These are phyloP conservation scores for Clangula hyemalis DNA, from an alignment of 2,797 vertebrate species.

Conservation along the genomic window DNA sequence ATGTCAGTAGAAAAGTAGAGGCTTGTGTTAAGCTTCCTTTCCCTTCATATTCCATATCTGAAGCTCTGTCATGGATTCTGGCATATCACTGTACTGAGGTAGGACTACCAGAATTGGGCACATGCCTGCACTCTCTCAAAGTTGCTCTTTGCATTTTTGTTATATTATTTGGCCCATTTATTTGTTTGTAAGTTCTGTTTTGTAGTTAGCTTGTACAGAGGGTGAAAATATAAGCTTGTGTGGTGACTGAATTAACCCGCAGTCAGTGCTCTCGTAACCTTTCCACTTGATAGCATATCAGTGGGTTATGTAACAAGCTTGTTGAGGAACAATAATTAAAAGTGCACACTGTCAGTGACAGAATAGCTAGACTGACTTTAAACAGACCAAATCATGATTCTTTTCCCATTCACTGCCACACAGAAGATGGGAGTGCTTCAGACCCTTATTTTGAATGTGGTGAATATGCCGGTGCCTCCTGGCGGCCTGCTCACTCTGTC, in stretches of 20 bases:
- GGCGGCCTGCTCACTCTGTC: neutral
- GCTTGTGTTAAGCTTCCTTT: neutral
- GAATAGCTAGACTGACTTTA: neutral
- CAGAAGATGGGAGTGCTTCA: neutral
- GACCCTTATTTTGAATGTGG: neutral
- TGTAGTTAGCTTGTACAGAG: neutral
- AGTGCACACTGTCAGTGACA: neutral
- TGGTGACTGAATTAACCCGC: neutral
- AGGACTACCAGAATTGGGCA: neutral
- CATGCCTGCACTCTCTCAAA: fast-evolving
- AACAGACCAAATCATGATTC: neutral
- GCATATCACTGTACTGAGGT: fast-evolving
- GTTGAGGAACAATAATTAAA: neutral
- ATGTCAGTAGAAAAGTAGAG: neutral
- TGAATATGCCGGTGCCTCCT: neutral
- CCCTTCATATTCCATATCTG: neutral
- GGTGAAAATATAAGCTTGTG: neutral
- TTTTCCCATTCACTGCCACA: neutral
- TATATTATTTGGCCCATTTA: neutral
- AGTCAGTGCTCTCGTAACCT: neutral
- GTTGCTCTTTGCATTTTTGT: neutral
- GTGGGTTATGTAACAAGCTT: neutral
- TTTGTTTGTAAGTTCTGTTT: neutral
- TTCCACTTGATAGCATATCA: neutral
- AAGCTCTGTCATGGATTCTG: neutral